Conservation (phyloP, 2,113 vertebrate genomes). For the Varanus komodoensis region DNA sequence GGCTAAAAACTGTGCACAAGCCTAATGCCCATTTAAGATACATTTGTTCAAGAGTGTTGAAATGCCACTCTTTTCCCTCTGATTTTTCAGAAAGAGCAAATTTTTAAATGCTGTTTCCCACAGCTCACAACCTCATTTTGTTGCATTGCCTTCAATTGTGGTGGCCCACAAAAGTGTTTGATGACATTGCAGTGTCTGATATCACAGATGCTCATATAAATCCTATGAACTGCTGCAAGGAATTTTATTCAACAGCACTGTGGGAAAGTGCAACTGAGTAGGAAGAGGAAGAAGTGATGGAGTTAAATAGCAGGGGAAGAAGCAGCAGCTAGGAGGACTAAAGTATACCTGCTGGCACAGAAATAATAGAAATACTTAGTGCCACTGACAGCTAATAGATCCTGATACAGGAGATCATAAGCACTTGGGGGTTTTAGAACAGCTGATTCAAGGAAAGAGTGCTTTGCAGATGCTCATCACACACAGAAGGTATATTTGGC, state of each 20-base stretch:
- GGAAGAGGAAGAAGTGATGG: too few relatives aligned
- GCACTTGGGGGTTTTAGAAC: neutral
- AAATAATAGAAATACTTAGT: neutral
- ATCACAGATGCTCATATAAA: neutral
- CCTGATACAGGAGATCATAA: neutral
- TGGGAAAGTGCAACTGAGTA: neutral
- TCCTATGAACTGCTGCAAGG: neutral
- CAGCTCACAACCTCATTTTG: neutral
- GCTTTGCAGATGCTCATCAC: neutral
- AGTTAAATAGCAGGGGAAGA: neutral
- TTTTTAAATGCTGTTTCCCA: too few relatives aligned
- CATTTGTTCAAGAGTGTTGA: neutral
- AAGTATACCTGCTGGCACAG: neutral
- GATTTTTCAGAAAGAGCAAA: neutral
- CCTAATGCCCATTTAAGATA: neutral
- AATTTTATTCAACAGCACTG: neutral
- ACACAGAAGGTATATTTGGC: neutral
- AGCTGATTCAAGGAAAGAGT: neutral
- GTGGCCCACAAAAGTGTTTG: neutral
- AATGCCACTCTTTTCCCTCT: neutral
- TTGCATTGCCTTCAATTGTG: neutral
- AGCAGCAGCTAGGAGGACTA: neutral
- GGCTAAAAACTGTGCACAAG: neutral
- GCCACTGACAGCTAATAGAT: slow-evolving; percentile 4
- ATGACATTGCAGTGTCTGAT: neutral